Conservation (phyloP, 2,797 vertebrate species). For the Apogon hyalosoma region DNA sequence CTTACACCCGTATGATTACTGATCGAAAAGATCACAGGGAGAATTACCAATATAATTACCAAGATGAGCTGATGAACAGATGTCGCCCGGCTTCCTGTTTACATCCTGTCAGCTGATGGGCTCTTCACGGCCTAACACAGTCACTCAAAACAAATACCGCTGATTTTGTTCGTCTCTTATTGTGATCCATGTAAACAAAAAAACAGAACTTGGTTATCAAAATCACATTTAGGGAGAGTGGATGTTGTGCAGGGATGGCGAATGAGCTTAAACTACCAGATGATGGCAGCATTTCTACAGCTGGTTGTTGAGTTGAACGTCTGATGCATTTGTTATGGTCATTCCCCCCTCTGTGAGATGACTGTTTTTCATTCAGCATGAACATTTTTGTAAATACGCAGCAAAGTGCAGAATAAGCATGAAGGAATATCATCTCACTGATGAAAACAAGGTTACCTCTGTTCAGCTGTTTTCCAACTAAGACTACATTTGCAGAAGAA, state of each 20-base stretch:
- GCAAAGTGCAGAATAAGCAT: conserved; percentile 26
- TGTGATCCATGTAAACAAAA: neutral
- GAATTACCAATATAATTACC: conserved; percentile 65
- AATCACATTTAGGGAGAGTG: neutral
- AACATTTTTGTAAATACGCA: conserved; percentile 38
- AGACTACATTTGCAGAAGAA: neutral
- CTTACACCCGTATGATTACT: conserved; percentile 16
- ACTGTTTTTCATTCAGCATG: conserved; percentile 56
- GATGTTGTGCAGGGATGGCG: neutral
- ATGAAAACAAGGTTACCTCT: neutral
- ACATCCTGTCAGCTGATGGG: conserved; percentile 22
- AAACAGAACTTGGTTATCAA: neutral
- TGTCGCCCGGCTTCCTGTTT: conserved; percentile 37
- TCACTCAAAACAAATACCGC: neutral
- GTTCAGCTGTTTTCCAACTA: neutral
- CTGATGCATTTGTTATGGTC: conserved; percentile 59
- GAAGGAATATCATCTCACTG: neutral
- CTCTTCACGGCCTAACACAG: conserved; percentile 20
- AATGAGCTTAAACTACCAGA: conserved; percentile 37
- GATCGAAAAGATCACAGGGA: conserved; percentile 52
- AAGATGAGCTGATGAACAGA: conserved; percentile 71
- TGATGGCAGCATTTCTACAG: conserved; percentile 72
- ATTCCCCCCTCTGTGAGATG: conserved; percentile 26
- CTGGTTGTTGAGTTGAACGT: neutral
- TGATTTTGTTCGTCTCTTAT: neutral